These are phyloP conservation scores for Urosaurus nigricauda DNA, from an alignment of 2,797 vertebrate species.

Conservation along the genomic window DNA sequence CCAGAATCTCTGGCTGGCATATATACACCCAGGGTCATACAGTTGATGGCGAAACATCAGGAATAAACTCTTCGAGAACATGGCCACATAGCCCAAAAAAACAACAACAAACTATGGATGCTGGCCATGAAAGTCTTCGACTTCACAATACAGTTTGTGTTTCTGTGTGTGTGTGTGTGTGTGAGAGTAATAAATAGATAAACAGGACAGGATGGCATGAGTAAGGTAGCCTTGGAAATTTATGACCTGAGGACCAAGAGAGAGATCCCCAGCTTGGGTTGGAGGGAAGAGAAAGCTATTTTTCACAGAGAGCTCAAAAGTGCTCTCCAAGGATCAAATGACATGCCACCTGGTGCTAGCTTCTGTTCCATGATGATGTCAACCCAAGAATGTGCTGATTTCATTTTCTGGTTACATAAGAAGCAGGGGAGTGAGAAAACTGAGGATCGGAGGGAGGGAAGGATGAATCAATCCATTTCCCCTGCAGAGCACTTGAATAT, in stretches of 20 bases:
- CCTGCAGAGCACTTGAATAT: neutral
- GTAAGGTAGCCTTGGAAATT: neutral
- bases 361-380: neutral
- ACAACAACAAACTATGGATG: too few species aligned
- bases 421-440: too few species aligned
- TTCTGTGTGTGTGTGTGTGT: too few species aligned
- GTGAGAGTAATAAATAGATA: too few species aligned
- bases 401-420: slow-evolving; percentile 4
- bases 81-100: too few species aligned
- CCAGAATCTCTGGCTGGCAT: too few species aligned
- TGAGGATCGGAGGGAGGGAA: fast-evolving
- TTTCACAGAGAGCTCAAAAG: neutral
- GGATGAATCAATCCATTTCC: neutral
- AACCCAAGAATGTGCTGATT: neutral
- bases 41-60: too few species aligned
- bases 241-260: neutral
- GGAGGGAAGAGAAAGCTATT: neutral
- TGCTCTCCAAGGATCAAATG: neutral
- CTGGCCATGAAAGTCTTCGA: too few species aligned
- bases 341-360: neutral
- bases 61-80: too few species aligned
- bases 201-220: too few species aligned
- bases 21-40: too few species aligned
- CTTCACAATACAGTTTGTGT: too few species aligned
- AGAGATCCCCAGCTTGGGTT: neutral